Conservation (phyloP, 2,888 invertebrate species). For the Coleophora flavipennella region DNA sequence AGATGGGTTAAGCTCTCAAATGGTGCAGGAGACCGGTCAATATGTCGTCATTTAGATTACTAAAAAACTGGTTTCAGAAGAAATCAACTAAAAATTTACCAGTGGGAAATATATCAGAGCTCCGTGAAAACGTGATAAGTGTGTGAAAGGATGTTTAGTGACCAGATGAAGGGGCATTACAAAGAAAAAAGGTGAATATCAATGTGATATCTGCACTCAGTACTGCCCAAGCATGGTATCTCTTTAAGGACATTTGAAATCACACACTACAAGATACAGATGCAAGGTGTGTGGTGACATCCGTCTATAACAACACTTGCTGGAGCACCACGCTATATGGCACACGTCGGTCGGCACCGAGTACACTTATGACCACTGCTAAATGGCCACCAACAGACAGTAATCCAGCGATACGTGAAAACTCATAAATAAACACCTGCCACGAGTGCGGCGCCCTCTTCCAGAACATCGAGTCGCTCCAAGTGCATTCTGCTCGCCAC, state of each 20-base stretch:
- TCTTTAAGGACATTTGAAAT: conserved; percentile 57
- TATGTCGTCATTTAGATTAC: no score
- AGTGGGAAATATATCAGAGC: conserved; percentile 36
- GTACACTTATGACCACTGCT: conserved; percentile 45
- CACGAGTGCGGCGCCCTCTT: conserved; percentile 53
- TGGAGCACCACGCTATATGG: conserved; percentile 48
- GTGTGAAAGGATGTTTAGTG: conserved; percentile 44
- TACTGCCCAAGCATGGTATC: conserved; percentile 52
- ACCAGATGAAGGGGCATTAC: conserved; percentile 50
- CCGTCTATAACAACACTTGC: conserved; percentile 49
- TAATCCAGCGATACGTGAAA: conserved; percentile 56
- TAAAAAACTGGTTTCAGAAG: conserved; percentile 50
- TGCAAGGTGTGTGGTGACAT: conserved; percentile 52
- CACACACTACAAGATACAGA: conserved; percentile 58
- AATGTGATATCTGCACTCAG: conserved; percentile 51
- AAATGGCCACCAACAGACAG: conserved; percentile 47
- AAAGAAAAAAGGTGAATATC: conserved; percentile 40
- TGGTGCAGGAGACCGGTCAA: no score
- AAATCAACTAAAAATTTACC: conserved; percentile 31
- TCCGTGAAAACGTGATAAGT: conserved; percentile 47
- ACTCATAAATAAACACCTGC: conserved; percentile 40
- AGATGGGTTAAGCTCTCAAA: no score
- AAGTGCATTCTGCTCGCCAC: conserved; percentile 57
- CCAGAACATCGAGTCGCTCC: conserved; percentile 43
- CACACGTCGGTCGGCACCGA: conserved; percentile 35